Base-by-base conservation (phyloP, 2,888 invertebrate species). In the Nomada flava region DNA sequence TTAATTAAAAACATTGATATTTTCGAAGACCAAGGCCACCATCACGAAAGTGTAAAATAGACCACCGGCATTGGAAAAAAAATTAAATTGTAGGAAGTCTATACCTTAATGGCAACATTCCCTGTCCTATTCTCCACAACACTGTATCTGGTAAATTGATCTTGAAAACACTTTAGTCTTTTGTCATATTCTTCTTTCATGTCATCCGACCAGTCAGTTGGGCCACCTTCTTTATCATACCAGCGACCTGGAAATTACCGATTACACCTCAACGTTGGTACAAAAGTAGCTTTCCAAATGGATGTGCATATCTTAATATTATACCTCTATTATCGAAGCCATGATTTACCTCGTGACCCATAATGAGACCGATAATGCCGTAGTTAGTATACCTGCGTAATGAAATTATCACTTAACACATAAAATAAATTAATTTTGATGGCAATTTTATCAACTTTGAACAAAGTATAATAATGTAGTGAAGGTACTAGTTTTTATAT, bases 271-370 rank as follows among this genome's bases (percentile, higher is more conserved):
- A 50, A 7, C 65, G 11, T 36, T 20, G 20, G 10, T 13, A 5
- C 5, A n/a, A 3, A 7, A 3, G 15, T 0, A 10, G 4, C 15
- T 62, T 55, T 2, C 7, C 11, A 20, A 23, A 3, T 26, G 4
- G 15, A 36, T 36, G 36, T 36, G 36, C 36, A 26, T 1, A 7
- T 53, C 47, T 70, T 10, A 50, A 29, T 50, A 13, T 47, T 47
- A 47, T 62, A 86, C 87, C 80, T 3, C 5, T 3, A 9, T 60
- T 10, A 29, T 79, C 81, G 29, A 85, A 86, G 62, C 85, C 86
- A 7, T 86, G 85, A 60, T 83, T 85, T n/a, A 85, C 75, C 68
- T 85, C 86, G 15, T 85, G 86, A 36, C 60, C 75, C 72, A 84
- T 84, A 7, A 82, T 55, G 0, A 44, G 13, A n/a, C 82, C 85